These are phyloP conservation scores for Marmota flaviventris DNA, from an alignment of 2,113 vertebrate species.

Conservation along the genomic window DNA sequence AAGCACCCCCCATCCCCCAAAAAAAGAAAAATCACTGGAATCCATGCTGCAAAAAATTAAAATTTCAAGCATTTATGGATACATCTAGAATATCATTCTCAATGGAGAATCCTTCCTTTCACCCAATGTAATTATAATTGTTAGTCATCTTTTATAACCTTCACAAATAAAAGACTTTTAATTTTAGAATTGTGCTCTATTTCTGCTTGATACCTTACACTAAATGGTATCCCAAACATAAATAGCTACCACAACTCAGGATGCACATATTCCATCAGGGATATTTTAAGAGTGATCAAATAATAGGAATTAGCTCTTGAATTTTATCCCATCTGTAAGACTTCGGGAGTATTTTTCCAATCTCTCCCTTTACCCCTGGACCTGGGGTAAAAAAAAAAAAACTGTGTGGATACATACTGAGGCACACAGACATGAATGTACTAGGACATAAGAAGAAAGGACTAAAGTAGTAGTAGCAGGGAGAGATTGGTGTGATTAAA, in stretches of 20 bases:
- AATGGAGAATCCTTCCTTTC: conserved; percentile 25
- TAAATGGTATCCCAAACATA: not conserved
- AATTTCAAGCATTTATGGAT: conserved; percentile 36
- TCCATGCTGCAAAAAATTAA: not conserved
- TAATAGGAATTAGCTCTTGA: not conserved
- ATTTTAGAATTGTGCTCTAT: not conserved
- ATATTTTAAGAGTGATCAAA: not conserved
- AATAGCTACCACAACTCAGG: not conserved
- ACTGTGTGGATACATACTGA: not conserved
- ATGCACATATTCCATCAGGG: not conserved
- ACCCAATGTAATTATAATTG: not conserved
- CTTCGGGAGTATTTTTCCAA: not conserved
- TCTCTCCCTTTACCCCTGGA: not conserved
- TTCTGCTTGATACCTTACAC: not conserved
- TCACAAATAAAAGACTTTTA: not conserved
- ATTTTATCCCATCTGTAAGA: conserved; percentile 11
- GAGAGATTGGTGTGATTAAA: not conserved
- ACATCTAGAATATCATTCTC: conserved; percentile 50
- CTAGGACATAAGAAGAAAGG: not conserved
- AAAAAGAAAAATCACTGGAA: not conserved
- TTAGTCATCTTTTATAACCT: conserved; percentile 52
- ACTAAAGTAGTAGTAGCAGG: not conserved
- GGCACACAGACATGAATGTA: not conserved
- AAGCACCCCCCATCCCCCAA: not conserved
- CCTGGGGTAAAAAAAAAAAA: not conserved